Percentiles rank a stretch among this genome's conserved stretches.
Evolutionary conservation across 2,797 vertebrate species (phyloP).

Genomic region (Serranus cabrilla): DNA sequence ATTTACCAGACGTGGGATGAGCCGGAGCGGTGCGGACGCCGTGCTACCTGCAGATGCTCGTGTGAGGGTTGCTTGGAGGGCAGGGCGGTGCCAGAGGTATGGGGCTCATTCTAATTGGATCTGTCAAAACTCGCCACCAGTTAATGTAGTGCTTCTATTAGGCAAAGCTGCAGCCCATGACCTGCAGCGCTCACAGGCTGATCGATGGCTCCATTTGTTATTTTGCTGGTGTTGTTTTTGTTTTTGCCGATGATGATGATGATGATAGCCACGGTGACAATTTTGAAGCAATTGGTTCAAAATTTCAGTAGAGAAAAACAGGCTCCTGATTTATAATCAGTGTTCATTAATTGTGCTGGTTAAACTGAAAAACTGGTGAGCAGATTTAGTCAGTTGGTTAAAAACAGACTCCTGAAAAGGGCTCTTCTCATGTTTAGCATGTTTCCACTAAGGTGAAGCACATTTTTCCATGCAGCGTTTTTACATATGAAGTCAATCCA

Average conservation of each 20-base stretch:
- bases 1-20: not conserved
- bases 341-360: no score
- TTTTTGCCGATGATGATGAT: slow-evolving; percentile 14
- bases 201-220: slow-evolving; percentile 67
- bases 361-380: no score
- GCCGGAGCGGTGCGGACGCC: not conserved
- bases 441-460: no score
- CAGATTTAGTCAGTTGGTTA: no score
- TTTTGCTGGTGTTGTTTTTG: slow-evolving; percentile 33
- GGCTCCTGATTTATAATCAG: no score
- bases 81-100: slow-evolving; percentile 64
- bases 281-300: not conserved
- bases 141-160: slow-evolving; percentile 83
- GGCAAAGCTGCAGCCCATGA: slow-evolving; percentile 69
- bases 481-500: no score
- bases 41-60: not conserved
- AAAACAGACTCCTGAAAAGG: no score
- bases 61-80: slow-evolving; percentile 53
- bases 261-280: not conserved
- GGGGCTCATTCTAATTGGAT: slow-evolving; percentile 85
- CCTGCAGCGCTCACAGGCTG: slow-evolving; percentile 56
- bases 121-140: slow-evolving; percentile 81
- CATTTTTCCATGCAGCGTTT: no score
- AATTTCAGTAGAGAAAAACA: not conserved
- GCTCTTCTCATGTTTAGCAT: no score